Conservation (phyloP, 1,140 invertebrate genomes). For the Trinorchestia longiramus region DNA sequence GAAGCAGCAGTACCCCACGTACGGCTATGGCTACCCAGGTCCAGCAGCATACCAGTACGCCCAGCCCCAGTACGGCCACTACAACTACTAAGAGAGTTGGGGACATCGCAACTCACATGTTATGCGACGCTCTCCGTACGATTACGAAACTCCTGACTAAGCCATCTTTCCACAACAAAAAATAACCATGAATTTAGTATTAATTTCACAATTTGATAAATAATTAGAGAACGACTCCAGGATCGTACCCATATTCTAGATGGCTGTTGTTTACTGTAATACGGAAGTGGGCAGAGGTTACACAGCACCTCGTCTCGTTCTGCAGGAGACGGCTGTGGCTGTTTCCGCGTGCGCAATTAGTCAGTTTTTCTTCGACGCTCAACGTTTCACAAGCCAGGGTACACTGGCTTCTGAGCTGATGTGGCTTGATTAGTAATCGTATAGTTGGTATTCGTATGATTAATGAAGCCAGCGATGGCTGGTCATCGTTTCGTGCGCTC, state of each 20-base stretch:
- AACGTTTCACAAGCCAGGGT: too few relatives aligned
- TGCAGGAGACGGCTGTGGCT: too few relatives aligned
- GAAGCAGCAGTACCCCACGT: slow-evolving; percentile 87
- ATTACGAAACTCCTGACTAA: background rate
- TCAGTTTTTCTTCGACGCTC: too few relatives aligned
- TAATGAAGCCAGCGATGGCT: too few relatives aligned
- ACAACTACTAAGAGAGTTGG: slow-evolving; percentile 71
- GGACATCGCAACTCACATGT: background rate
- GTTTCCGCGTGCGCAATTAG: too few relatives aligned
- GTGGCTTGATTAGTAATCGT: background rate
- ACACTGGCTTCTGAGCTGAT: background rate
- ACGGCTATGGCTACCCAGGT: slow-evolving; percentile 84
- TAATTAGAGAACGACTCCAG: background rate
- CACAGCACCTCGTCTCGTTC: too few relatives aligned
- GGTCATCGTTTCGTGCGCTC: too few relatives aligned
- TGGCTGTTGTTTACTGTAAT: background rate
- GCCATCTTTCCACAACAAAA: background rate
- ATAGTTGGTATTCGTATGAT: background rate
- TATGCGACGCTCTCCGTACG: background rate
- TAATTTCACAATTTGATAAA: background rate
- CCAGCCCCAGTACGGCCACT: slow-evolving; percentile 88
- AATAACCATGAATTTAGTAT: background rate
- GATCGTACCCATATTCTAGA: background rate
- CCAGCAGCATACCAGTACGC: slow-evolving; percentile 85
- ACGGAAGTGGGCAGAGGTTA: background rate